Percentiles rank a stretch among this genome's conserved stretches.
These are phyloP conservation scores for Actinia tenebrosa DNA, from an alignment of 64 coral and sea anemone genomes.

Conservation along the genomic window DNA sequence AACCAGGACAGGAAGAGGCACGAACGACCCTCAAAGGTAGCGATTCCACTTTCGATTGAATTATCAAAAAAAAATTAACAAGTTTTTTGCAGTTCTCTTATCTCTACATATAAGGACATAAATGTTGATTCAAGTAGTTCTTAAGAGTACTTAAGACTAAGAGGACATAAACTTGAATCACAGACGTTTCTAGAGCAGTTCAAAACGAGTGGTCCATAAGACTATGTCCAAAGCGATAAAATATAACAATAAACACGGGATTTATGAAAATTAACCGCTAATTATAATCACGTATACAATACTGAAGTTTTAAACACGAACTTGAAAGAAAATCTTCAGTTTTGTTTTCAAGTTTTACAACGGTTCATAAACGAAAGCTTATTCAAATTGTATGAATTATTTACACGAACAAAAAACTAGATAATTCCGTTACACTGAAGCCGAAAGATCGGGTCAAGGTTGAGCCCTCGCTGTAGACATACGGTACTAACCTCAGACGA, in stretches of 20 bases:
- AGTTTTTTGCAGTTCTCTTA: not conserved
- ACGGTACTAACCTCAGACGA: not conserved
- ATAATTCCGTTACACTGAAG: no score
- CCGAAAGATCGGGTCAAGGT: not conserved
- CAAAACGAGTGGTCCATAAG: not conserved
- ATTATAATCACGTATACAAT: not conserved
- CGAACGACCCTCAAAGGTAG: not conserved
- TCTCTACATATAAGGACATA: not conserved
- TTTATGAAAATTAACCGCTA: not conserved
- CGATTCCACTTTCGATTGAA: no score
- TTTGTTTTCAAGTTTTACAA: not conserved
- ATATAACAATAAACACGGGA: not conserved
- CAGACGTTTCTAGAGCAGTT: not conserved
- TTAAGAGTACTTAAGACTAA: not conserved
- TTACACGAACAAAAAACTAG: no score
- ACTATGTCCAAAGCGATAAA: not conserved
- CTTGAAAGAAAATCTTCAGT: not conserved
- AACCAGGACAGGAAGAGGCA: not conserved
- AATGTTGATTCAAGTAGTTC: not conserved
- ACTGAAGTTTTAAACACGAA: not conserved
- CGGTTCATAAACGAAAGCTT: not conserved
- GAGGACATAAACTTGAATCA: not conserved
- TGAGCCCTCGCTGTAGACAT: not conserved
- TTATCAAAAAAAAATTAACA: no score
- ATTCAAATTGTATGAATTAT: no score